Evolutionary conservation across 1,140 invertebrate genomes (phyloP), one percentile per base, ranked within the genome.

Genomic region (Hypsibius dujardini): DNA sequence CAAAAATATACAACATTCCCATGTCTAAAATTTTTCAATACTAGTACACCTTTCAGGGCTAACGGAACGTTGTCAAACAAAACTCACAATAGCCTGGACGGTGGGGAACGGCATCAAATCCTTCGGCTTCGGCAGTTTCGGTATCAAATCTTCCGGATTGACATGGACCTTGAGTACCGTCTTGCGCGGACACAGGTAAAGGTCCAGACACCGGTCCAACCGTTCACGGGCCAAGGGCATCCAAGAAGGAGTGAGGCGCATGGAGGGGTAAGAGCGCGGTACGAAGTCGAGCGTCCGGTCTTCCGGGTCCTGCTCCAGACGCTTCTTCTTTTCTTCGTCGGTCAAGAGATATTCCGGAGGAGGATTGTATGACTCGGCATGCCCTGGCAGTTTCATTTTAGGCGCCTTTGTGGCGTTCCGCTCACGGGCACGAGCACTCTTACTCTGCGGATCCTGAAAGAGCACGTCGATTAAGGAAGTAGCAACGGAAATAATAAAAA

Each of bases 71-170:
- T n/a, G n/a, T n/a, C n/a, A n/a, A n/a, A n/a, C n/a, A n/a, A 56
- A 70, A 77, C 80, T 78, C 78, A 84, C 83, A 76, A 95, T 84
- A 56, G 87, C 86, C 76, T 91, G 84, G 70, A 83, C 84, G 0
- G 90, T 94, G 1, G 95, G 95, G 84, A 98, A 99, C 12, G 96
- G 96, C 79, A 95, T 93, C 47, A 98, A 79, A 80, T 98, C 95
- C 76, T 87, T 88, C 1, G 95, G 94, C 78, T 90, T 92, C 1
- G 95, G 96, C 73, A 98, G 79, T 80, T 94, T 88, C 1, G 96
- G 96, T 60, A 99, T 87, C 69, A 99, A 81, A 77, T 91, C 90
- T 79, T 97, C 90, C 0, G 92, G 89, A 78, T 91, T 85, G 76
- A 93, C 91, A 59, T 90, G 93, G 71, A 95, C 79, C 80, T 82